These are phyloP conservation scores for Corapipo altera DNA, from an alignment of 2,113 vertebrate genomes.

Conservation along the genomic window DNA sequence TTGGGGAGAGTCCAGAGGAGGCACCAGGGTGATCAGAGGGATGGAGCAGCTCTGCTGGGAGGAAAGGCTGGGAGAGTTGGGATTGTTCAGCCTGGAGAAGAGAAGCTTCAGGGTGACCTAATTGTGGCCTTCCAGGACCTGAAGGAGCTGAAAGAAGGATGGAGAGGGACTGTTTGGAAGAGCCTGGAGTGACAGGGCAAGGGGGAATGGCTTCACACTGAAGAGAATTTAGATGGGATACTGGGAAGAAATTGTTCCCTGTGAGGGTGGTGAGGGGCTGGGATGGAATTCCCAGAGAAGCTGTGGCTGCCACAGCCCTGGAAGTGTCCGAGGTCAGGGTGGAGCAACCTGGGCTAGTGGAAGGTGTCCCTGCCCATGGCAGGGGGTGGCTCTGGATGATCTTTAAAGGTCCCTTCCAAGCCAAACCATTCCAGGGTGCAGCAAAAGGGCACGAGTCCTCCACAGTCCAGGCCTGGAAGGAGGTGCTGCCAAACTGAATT, in stretches of 20 bases:
- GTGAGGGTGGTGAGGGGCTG: background rate
- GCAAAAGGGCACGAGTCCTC: rapidly evolving
- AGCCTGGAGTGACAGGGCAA: background rate
- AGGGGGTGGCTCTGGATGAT: rapidly evolving
- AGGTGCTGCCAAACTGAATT: background rate
- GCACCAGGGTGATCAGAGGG: background rate
- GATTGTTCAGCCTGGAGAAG: background rate
- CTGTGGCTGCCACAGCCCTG: background rate
- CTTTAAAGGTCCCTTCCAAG: background rate
- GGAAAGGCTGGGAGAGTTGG: background rate
- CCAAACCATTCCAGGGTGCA: background rate
- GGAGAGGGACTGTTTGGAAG: background rate
- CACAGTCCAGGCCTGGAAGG: background rate
- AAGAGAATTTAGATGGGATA: background rate
- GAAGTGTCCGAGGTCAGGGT: background rate
- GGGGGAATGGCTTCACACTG: background rate
- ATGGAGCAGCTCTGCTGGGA: background rate
- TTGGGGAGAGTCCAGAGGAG: background rate
- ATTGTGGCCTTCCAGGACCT: rapidly evolving
- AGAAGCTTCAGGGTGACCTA: background rate
- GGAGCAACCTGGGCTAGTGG: rapidly evolving
- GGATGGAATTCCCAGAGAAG: background rate
- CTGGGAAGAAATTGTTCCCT: background rate
- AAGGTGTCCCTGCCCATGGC: background rate
- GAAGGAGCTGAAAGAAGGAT: background rate